A percentile compares a stretch with the other conserved stretches of the same genome.
Conservation (phyloP, 2,113 vertebrate genomes). For the Leucopternis melanops region DNA sequence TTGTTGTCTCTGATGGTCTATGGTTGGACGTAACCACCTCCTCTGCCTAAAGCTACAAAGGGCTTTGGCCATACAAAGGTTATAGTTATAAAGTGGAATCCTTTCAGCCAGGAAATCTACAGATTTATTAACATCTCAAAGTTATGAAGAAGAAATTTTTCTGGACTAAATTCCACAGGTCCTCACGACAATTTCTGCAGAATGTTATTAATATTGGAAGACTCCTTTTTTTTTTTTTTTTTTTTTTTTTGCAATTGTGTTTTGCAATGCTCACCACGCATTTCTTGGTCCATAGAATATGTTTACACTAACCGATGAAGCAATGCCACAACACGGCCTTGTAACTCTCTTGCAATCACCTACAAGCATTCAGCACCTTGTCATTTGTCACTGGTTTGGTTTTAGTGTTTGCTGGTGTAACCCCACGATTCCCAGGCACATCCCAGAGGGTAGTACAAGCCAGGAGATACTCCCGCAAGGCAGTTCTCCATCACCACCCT, state of each 20-base stretch:
- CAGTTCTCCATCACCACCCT: neutral
- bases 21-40: neutral
- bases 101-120: neutral
- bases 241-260: no score
- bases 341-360: neutral
- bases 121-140: neutral
- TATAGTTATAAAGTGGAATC: neutral
- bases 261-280: neutral
- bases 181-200: accelerated
- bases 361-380: neutral
- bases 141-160: neutral
- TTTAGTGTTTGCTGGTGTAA: neutral
- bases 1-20: neutral
- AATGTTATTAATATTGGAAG: neutral
- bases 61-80: neutral
- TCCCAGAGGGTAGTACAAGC: neutral
- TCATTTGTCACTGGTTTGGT: neutral
- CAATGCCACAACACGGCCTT: neutral
- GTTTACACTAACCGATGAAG: neutral
- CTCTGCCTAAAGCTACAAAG: neutral
- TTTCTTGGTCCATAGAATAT: neutral
- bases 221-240: no score
- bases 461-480: neutral
- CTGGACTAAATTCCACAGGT: neutral
- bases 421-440: neutral